Evolutionary conservation across 2,113 vertebrate species (phyloP).

Genomic region (Egretta garzetta): DNA sequence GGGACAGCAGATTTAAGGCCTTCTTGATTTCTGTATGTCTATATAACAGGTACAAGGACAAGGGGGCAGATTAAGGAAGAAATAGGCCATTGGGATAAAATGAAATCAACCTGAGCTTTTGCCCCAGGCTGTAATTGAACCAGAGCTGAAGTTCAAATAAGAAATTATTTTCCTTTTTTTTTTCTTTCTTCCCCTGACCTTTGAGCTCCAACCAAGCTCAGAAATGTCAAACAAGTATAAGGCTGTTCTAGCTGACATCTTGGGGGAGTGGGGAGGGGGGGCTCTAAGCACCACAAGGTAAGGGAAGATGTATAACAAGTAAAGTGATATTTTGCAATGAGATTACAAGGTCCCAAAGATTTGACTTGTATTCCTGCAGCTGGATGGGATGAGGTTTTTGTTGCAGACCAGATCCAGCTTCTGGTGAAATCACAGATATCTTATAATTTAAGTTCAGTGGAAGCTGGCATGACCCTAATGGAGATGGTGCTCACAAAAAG

Average conservation of each 20-base stretch:
- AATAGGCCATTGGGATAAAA: conserved; percentile 9
- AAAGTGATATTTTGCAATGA: background rate
- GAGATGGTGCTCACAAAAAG: background rate
- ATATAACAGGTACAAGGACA: background rate
- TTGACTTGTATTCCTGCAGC: background rate
- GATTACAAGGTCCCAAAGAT: background rate
- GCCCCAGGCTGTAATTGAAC: background rate
- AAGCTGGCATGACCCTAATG: background rate
- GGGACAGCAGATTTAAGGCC: background rate
- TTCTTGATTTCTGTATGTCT: background rate
- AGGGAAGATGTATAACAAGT: background rate
- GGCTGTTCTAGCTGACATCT: background rate
- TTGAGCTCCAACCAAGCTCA: background rate
- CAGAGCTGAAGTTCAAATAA: conserved; percentile 15
- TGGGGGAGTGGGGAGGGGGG: background rate
- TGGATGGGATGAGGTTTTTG: background rate
- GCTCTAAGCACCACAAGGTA: background rate
- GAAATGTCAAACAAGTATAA: background rate
- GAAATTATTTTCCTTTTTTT: background rate
- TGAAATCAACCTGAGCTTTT: conserved; percentile 15
- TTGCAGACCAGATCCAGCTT: background rate
- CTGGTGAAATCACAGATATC: background rate
- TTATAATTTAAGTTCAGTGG: background rate
- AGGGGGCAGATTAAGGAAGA: background rate
- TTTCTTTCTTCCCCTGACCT: background rate